Conservation (phyloP, 2,113 vertebrate species). For the Gorsachius goisagi region DNA sequence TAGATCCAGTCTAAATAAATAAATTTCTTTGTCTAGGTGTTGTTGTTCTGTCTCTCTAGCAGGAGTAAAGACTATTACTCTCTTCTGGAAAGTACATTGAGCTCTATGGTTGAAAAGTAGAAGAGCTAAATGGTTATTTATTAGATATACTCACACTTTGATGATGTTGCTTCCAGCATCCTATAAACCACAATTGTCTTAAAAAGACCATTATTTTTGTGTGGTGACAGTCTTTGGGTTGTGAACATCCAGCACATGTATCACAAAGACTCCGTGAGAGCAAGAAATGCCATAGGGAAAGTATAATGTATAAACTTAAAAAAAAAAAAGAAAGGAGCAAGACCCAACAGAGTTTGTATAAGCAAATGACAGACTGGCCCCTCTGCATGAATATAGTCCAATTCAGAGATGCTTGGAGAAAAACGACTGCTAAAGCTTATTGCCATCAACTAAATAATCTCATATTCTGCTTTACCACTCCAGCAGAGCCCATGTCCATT, state of each 20-base stretch:
- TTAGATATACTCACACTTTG: too few relatives aligned
- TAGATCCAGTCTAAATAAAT: too few relatives aligned
- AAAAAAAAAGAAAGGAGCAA: neutral
- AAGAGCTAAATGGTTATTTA: too few relatives aligned
- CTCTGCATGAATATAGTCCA: neutral
- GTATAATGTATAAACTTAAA: neutral
- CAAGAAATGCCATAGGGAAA: neutral
- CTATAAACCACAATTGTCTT: too few relatives aligned
- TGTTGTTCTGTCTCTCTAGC: neutral
- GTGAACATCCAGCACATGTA: neutral
- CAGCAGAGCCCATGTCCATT: neutral
- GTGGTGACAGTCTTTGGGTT: neutral
- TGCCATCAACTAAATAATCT: neutral
- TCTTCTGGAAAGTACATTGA: neutral
- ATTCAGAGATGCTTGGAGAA: neutral
- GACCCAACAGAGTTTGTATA: neutral
- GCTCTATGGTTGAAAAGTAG: neutral
- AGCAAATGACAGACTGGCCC: neutral
- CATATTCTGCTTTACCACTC: neutral
- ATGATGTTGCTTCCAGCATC: too few relatives aligned
- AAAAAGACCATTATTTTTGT: neutral
- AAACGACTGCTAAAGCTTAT: neutral
- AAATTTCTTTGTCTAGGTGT: neutral
- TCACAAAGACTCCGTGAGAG: neutral
- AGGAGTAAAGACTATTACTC: neutral